Percentiles rank a stretch among this genome's conserved stretches.
Conservation (phyloP, 2,113 vertebrate genomes). For the Ardeotis arabs region DNA sequence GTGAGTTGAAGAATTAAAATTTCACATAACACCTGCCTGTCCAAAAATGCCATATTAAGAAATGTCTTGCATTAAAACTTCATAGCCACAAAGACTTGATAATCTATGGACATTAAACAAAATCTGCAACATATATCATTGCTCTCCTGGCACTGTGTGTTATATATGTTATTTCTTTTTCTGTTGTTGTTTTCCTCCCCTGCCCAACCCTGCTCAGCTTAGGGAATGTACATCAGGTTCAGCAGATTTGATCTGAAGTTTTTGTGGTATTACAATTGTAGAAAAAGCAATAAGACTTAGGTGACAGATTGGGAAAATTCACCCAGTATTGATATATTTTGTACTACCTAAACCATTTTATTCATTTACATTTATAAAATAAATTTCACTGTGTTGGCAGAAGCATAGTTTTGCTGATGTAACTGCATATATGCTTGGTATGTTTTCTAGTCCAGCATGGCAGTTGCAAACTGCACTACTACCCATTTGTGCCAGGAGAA, state of each 20-base stretch:
- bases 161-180: background rate
- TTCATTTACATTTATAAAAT: background rate
- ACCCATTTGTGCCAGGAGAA: background rate
- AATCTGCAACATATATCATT: background rate
- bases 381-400: background rate
- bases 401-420: background rate
- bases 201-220: background rate
- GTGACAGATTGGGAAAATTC: background rate
- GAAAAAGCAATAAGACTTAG: background rate
- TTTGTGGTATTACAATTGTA: background rate
- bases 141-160: background rate
- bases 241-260: background rate
- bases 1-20: background rate
- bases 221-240: background rate
- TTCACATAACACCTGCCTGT: background rate
- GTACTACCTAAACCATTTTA: background rate
- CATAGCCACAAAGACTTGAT: background rate
- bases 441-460: background rate
- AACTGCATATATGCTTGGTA: background rate
- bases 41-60: background rate
- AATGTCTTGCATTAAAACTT: background rate
- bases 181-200: background rate
- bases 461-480: background rate
- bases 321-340: background rate
- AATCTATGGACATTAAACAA: background rate